Evolutionary conservation across 2,888 invertebrate species (phyloP), one percentile per base, ranked within the genome.

Genomic region (Alentia gelatinosa): DNA sequence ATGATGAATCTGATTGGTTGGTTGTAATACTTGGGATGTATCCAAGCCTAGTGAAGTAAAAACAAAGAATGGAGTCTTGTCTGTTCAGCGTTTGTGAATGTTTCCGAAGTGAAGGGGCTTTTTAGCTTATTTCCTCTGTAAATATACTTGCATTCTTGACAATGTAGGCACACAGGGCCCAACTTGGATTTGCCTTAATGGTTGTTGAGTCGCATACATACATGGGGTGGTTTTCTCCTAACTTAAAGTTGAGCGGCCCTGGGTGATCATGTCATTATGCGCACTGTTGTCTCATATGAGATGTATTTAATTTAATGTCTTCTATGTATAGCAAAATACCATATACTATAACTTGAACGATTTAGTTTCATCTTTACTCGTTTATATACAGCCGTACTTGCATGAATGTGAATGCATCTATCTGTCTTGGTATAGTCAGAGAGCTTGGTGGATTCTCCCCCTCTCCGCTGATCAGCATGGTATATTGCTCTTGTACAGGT

Each of bases 141-240:
- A 79, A 79, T 79, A 79, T 37, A 79, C 15, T 79, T 79, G 79
- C 79, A 79, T 79, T 79, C n/a, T 79, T 79, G 39, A 39, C 39
- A 35, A 35, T 79, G 39, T 19, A 79, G 35, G 39, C 79, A 39
- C 79, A 39, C 39, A 35, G 79, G 79, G 79, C 79, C 79, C 79
- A 35, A 39, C 79, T 79, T 79, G 79, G 35, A 39, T 35, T 79
- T 35, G 79, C 79, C 79, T 79, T 79, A 79, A 35, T 39, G 79
- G 39, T 39, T 79, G 79, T 23, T 9, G 39, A 79, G 12, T 79
- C 15, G 5, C 79, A 79, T 35, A n/a, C n/a, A n/a, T 79, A 68
- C 39, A 79, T 35, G 39, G 39, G 19, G 37, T 39, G 79, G 79
- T 35, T 79, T 35, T 79, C 37, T 39, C 79, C 23, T 79, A 39